Evolutionary conservation across 2,888 invertebrate species (phyloP).

Genomic region (Brachycybe producta): DNA sequence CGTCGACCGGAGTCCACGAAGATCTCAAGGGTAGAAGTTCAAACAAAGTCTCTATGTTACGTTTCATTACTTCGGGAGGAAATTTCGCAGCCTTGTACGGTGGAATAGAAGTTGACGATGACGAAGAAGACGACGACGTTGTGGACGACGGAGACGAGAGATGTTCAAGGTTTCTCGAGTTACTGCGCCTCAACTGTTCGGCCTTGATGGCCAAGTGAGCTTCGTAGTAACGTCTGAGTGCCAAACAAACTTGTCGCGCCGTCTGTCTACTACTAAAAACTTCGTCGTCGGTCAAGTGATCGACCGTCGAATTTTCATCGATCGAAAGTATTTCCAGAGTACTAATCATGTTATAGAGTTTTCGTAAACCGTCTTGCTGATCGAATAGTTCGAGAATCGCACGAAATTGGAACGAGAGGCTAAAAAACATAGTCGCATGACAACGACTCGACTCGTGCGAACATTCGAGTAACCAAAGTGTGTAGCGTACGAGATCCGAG

Average conservation of each 20-base stretch:
- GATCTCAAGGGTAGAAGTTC: constrained; percentile 59
- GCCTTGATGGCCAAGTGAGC: constrained; percentile 71
- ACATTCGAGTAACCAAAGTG: constrained; percentile 87
- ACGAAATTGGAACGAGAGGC: constrained; percentile 82
- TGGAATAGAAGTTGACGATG: constrained; percentile 32
- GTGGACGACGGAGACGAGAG: constrained; percentile 26
- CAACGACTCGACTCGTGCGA: constrained; percentile 96
- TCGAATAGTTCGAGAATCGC: constrained; percentile 91
- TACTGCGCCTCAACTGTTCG: constrained; percentile 45
- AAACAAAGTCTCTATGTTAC: constrained; percentile 68
- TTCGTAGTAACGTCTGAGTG: constrained; percentile 78
- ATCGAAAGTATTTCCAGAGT: constrained; percentile 73
- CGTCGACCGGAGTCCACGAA: constrained; percentile 80
- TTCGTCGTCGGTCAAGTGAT: constrained; percentile 62
- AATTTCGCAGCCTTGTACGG: constrained; percentile 44
- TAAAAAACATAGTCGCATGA: constrained; percentile 97
- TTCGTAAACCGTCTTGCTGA: constrained; percentile 79
- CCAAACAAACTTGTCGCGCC: constrained; percentile 77
- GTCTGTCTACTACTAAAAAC: constrained; percentile 81
- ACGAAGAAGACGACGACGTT: constrained; percentile 15
- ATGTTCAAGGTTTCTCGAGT: constrained; percentile 39
- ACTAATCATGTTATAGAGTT: constrained; percentile 83
- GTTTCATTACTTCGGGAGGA: constrained; percentile 66
- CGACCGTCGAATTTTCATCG: constrained; percentile 43
- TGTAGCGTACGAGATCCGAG: constrained; percentile 70